Base-by-base conservation (phyloP, 2,113 vertebrate species). In the Barnardius zonarius region DNA sequence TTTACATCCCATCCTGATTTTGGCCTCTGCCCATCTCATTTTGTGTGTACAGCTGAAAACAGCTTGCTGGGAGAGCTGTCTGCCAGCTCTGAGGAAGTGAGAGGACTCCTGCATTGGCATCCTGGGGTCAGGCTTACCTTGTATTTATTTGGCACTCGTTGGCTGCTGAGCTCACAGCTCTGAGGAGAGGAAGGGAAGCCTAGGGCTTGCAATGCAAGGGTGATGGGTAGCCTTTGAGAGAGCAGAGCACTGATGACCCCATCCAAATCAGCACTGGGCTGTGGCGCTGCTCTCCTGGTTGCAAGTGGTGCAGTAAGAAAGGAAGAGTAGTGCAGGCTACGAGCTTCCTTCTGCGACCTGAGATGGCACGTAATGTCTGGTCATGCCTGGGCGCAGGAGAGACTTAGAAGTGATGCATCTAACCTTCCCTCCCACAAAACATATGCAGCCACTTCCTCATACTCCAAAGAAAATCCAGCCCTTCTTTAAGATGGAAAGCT, bases 401-500 rank as follows among this genome's bases (percentile, higher is more conserved):
- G 89, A 73, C 41, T 81, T 69, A 57, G 13, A 69, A 86, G 28
- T 51, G 69, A 82, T 93, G 84, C 11, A 11, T 92, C 89, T 68
- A 68, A 84, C 46, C 31, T 94, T 86, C 83, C 95, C 86, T 97
- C 91, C 95, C 92, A 88, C 83, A 78, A 93, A 83, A 75, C 84
- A 76, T 83, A 77, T 46, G 46, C 82, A 93, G 79, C 90, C 88
- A 92, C 90, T 96, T 96, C 95, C 96, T 96, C 94, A 95, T 96
- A 96, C 80, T 93, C 81, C 85, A 94, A 6, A 95, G n/a, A 3
- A 93, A 94, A 91, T 95, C 95, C 93, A 92, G 69, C 85, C 95
- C 80, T 94, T 81, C 68, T 88, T 91, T 88, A 88, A 69, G 86
- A 91, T 95, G 92, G 93, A 94, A 94, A 80, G 91, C 74, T 96